phyloP scores from a whole-genome alignment of 1,140 invertebrate genomes.

The Drosophila busckii region DNA sequence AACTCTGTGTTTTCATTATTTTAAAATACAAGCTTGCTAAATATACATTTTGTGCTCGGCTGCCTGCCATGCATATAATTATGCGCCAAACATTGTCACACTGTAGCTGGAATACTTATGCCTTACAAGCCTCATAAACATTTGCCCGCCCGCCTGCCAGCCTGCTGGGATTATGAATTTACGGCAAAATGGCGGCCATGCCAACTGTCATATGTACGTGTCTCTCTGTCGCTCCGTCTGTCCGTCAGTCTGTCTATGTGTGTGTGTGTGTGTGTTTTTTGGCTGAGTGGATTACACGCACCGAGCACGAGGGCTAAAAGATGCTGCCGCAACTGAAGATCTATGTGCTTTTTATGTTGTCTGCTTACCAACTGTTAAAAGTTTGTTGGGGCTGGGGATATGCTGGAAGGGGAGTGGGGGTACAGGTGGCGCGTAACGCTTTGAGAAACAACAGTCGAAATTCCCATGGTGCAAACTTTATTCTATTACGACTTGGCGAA shows the following conservation, averaged over 20 bases:
- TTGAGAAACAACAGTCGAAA: slow-evolving; percentile 68
- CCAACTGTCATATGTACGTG: slow-evolving; percentile 36
- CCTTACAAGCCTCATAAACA: slow-evolving; percentile 28
- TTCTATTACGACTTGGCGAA: slow-evolving; percentile 62
- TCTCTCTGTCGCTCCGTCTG: too few species aligned
- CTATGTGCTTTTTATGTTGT: slow-evolving; percentile 51
- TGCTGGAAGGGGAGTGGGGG: background rate
- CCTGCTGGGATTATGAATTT: slow-evolving; percentile 31
- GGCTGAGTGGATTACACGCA: slow-evolving; percentile 65
- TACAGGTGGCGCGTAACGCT: slow-evolving; percentile 37
- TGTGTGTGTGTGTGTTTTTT: background rate
- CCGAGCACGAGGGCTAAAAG: slow-evolving; percentile 60
- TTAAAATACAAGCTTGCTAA: too few species aligned
- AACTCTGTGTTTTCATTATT: too few species aligned
- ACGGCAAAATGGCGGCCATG: slow-evolving; percentile 25
- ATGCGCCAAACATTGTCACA: too few species aligned
- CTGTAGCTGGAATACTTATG: too few species aligned
- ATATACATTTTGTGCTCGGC: too few species aligned
- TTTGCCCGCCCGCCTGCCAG: slow-evolving; percentile 3
- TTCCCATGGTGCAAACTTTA: slow-evolving; percentile 71
- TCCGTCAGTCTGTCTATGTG: too few species aligned
- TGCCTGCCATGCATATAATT: too few species aligned
- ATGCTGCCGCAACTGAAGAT: slow-evolving; percentile 37
- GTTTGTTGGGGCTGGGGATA: background rate
- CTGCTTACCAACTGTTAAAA: background rate